Conservation (phyloP, 2,888 invertebrate species). For the Smittia sp. region DNA sequence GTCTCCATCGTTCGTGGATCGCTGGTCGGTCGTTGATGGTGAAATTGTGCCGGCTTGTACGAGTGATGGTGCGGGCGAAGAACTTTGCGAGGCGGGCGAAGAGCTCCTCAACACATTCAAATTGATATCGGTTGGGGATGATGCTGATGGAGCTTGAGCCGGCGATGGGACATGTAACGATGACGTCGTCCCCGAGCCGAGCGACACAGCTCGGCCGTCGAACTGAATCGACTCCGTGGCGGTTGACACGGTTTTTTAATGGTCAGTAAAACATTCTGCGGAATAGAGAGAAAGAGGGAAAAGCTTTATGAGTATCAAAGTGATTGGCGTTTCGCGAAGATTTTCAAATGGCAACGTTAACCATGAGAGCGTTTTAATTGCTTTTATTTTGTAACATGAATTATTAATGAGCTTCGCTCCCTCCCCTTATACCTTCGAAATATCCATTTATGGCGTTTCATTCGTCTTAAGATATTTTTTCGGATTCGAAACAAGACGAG, state of each 20-base stretch:
- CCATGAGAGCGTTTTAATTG: background rate
- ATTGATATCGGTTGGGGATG: slow-evolving; percentile 18
- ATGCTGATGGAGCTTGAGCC: slow-evolving; percentile 34
- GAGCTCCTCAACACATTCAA: slow-evolving; percentile 33
- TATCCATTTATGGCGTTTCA: slow-evolving; percentile 32
- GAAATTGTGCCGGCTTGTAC: slow-evolving; percentile 17
- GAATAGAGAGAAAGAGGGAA: background rate
- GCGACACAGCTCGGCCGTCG: slow-evolving; percentile 45
- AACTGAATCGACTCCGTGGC: slow-evolving; percentile 46
- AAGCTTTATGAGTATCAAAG: background rate
- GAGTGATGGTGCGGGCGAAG: background rate
- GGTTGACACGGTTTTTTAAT: slow-evolving; percentile 30
- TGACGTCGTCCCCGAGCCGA: slow-evolving; percentile 43
- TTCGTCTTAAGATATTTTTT: slow-evolving; percentile 23
- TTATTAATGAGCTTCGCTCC: slow-evolving; percentile 29
- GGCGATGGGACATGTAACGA: slow-evolving; percentile 24
- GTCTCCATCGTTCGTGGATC: slow-evolving; percentile 27
- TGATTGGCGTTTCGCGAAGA: background rate
- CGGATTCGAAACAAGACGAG: background rate
- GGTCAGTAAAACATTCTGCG: slow-evolving; percentile 25
- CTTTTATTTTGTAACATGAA: slow-evolving; percentile 17
- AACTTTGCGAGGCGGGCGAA: slow-evolving; percentile 16
- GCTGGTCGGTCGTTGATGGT: slow-evolving; percentile 8
- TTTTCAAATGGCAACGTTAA: background rate
- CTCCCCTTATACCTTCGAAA: slow-evolving; percentile 19